Percentiles rank a stretch among this genome's conserved stretches.
phyloP scores from a whole-genome alignment of 2,113 vertebrate species.

The Calidris pygmaea region DNA sequence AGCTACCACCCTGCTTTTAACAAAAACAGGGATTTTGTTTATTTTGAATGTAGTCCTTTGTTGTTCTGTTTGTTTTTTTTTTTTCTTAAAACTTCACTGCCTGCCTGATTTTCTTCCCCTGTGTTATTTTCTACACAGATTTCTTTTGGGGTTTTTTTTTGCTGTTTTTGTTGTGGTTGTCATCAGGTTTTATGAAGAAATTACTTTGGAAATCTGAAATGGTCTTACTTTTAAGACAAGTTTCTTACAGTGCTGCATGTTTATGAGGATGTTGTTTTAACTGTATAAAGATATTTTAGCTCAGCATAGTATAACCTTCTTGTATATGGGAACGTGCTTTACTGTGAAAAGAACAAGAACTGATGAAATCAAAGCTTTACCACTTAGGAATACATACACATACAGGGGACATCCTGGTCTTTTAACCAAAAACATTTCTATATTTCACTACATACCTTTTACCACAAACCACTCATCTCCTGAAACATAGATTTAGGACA shows the following conservation, averaged over 20 bases:
- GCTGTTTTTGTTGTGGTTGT: not conserved
- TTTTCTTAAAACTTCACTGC: not conserved
- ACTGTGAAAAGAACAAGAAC: not conserved
- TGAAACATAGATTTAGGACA: not conserved
- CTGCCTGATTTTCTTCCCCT: not conserved
- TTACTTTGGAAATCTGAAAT: not conserved
- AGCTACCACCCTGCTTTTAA: not conserved
- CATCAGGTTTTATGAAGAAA: not conserved
- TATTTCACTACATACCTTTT: not conserved
- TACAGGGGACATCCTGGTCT: not conserved
- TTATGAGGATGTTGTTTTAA: not conserved
- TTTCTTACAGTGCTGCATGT: not conserved
- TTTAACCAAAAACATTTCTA: not conserved
- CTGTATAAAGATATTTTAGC: not conserved
- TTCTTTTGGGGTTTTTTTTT: not conserved
- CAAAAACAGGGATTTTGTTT: fast-evolving
- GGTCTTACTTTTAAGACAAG: not conserved
- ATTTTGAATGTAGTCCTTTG: not conserved
- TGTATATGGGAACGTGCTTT: not conserved
- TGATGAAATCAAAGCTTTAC: not conserved
- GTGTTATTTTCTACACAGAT: not conserved
- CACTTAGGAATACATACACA: not conserved
- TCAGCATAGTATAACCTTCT: not conserved
- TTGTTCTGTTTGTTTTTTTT: not conserved
- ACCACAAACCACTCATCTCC: not conserved